phyloP scores from a whole-genome alignment of 1,140 invertebrate species.

The Asobara japonica region DNA sequence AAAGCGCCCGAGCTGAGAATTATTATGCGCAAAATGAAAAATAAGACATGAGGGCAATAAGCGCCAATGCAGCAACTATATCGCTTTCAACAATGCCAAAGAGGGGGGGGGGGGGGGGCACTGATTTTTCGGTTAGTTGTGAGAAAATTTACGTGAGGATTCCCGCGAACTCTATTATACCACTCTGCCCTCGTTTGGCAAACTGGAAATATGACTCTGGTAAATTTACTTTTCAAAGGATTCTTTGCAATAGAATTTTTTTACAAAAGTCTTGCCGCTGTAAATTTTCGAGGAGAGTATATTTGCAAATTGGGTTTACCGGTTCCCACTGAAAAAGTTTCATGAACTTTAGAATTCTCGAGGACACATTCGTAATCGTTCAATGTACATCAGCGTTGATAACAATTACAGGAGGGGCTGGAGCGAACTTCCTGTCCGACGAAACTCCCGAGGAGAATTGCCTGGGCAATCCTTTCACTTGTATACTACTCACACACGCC shows the following conservation, averaged over 20 bases:
- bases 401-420: constrained; percentile 60
- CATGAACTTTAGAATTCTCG: not conserved
- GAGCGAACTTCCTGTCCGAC: constrained; percentile 57
- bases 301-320: not conserved
- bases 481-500: constrained; percentile 10
- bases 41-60: not conserved
- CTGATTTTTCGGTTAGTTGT: not conserved
- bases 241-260: not conserved
- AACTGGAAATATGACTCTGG: not conserved
- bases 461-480: constrained; percentile 31
- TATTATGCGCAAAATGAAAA: not conserved
- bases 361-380: constrained; percentile 1
- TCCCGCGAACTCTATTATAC: not conserved
- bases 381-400: constrained; percentile 42
- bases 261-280: not conserved
- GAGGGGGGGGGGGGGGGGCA: too few relatives aligned
- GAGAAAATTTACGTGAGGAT: not conserved
- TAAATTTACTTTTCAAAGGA: not conserved
- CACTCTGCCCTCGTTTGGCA: not conserved
- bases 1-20: not conserved
- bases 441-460: constrained; percentile 37
- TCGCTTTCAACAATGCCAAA: not conserved
- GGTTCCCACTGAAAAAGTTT: not conserved
- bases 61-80: not conserved
- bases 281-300: not conserved